phyloP scores from a whole-genome alignment of 2,888 invertebrate species.

The Euspilapteryx auroguttella region DNA sequence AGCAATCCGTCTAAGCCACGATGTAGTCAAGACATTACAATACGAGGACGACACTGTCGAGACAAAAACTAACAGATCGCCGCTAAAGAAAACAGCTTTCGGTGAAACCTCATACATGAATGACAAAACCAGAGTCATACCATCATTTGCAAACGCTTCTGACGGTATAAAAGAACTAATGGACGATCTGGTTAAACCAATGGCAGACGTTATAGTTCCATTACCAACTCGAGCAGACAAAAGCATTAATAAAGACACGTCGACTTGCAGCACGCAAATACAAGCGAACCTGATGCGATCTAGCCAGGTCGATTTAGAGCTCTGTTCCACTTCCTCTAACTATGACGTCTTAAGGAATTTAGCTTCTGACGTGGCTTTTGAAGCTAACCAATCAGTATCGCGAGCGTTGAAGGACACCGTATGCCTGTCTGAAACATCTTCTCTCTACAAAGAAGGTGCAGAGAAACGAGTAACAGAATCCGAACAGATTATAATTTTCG shows the following conservation, averaged over 20 bases:
- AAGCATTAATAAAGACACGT: conserved; percentile 9
- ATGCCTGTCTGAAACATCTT: not conserved
- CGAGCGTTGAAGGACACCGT: no score
- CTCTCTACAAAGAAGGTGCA: not conserved
- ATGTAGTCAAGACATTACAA: conserved; percentile 35
- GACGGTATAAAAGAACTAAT: no score
- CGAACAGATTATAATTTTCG: conserved; percentile 22
- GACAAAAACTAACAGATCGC: no score
- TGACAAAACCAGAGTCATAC: no score
- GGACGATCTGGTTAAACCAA: no score
- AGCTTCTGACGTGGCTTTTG: no score
- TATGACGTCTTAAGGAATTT: no score
- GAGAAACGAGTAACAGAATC: not conserved
- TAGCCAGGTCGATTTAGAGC: conserved; percentile 36
- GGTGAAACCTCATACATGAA: no score
- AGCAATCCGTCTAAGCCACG: conserved; percentile 16
- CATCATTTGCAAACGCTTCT: no score
- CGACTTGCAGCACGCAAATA: conserved; percentile 24
- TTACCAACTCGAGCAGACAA: conserved; percentile 12
- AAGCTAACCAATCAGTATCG: no score
- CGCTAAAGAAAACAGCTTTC: no score
- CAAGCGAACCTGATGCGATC: conserved; percentile 32
- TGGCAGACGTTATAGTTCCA: conserved; percentile 23
- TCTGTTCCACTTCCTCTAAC: no score
- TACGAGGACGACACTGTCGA: conserved; percentile 32